Base-by-base conservation (phyloP, 2,888 invertebrate genomes). In the Heterodera filipjevi region DNA sequence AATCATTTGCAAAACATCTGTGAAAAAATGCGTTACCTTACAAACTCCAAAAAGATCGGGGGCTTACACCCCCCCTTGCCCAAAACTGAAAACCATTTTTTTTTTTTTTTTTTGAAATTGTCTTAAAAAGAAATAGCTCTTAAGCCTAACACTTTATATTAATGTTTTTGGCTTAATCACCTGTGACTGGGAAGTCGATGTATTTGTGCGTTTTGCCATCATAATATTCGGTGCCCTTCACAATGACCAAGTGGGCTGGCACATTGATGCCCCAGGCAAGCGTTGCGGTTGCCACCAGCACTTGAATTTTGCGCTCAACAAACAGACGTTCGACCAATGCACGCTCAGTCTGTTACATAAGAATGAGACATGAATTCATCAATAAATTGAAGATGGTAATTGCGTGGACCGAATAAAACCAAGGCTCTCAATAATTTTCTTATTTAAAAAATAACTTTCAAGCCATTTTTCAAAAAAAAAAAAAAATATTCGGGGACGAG, bases 241-340 rank as follows among this genome's bases (percentile, higher is more conserved):
- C 93, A n/a, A 99, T 94, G 0, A 99, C 97, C 74, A 97, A 90
- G 90, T 98, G 97, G 0, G 99, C 98, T 1, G 99, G 99, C 89
- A 99, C 94, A 91, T 99, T 99, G 12, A 99, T 97, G 53, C 99
- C 99, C 99, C 99, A 99, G 0, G 99, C 99, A 53, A 99, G 90
- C 0, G 99, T 99, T 5, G 97, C 95, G 0, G 98, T 99, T 79
- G 98, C 95, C 82, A 99, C 68, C 33, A 99, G 91, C 8, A 98
- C 93, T 93, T 94, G 85, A 70, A 88, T 88, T 81, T 88, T 88
- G 68, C 85, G 83, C 49, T 87, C 88, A 53, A 86, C 84, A 80
- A 85, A 88, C 22, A 88, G 72, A 74, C 75, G 72, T 89, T 99
- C 99, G 0, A 95, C 95, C 2, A 93, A 93, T 88, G 92, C 93